Conservation (phyloP, 2,888 invertebrate genomes). For the Synanthedon tipuliformis region DNA sequence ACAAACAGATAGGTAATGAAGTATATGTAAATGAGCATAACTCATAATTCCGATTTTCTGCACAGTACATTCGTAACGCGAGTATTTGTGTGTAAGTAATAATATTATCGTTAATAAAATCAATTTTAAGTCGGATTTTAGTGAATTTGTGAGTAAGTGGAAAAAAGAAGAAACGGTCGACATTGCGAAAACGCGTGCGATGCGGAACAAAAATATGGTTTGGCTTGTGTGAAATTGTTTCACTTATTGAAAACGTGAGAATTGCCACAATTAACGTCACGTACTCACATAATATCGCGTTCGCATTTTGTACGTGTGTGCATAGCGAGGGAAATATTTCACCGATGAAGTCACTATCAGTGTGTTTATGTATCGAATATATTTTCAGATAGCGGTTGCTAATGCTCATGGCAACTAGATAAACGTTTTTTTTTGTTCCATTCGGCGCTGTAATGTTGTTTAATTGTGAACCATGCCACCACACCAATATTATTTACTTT, state of each 20-base stretch:
- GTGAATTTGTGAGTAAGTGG: too few relatives aligned
- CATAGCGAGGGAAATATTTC: constrained; percentile 24
- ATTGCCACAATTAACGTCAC: neutral
- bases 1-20: too few relatives aligned
- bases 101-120: too few relatives aligned
- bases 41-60: too few relatives aligned
- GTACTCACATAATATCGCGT: neutral
- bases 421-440: neutral
- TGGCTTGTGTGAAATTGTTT: constrained; percentile 24
- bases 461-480: too few relatives aligned
- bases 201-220: constrained; percentile 16
- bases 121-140: too few relatives aligned
- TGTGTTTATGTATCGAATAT: constrained; percentile 12
- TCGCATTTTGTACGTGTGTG: neutral
- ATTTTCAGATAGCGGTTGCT: constrained; percentile 14
- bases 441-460: too few relatives aligned
- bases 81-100: too few relatives aligned
- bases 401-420: constrained; percentile 9
- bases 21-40: too few relatives aligned
- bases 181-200: neutral
- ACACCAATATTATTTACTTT: too few relatives aligned
- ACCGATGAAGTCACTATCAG: constrained; percentile 30
- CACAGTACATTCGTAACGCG: too few relatives aligned
- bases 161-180: too few relatives aligned
- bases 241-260: neutral